Conservation (phyloP, 2,797 vertebrate species). For the Pseudochaenichthys georgianus region DNA sequence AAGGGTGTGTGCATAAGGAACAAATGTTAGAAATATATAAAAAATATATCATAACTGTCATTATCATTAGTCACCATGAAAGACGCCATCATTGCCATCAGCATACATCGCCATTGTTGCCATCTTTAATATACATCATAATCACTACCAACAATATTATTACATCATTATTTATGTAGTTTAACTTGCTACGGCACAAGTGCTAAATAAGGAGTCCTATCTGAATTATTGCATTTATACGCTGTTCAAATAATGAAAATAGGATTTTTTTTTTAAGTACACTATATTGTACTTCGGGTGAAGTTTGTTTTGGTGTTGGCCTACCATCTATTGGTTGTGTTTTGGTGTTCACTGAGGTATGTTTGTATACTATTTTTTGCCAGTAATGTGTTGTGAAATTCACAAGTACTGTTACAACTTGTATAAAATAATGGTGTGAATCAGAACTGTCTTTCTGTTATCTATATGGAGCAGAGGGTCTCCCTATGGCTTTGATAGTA, state of each 20-base stretch:
- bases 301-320: slow-evolving; percentile 67
- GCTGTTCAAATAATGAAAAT: slow-evolving; percentile 87
- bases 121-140: slow-evolving; percentile 58
- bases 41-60: slow-evolving; percentile 76
- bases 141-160: slow-evolving; percentile 41
- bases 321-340: slow-evolving; percentile 63
- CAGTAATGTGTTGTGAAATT: slow-evolving; percentile 41
- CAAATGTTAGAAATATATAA: slow-evolving; percentile 76
- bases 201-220: slow-evolving; percentile 85
- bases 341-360: slow-evolving; percentile 53
- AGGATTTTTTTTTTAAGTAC: slow-evolving; percentile 72
- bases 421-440: slow-evolving; percentile 37
- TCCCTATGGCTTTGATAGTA: slow-evolving; percentile 44
- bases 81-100: slow-evolving; percentile 46
- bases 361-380: slow-evolving; percentile 45
- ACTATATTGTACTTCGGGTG: slow-evolving; percentile 76
- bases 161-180: slow-evolving; percentile 66
- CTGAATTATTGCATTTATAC: slow-evolving; percentile 92
- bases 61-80: slow-evolving; percentile 56
- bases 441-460: slow-evolving; percentile 41
- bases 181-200: slow-evolving; percentile 80
- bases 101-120: slow-evolving; percentile 50
- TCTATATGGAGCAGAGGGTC: slow-evolving; percentile 48
- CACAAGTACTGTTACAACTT: slow-evolving; percentile 34
- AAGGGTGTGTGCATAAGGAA: slow-evolving; percentile 71